Evolutionary conservation across 2,888 invertebrate species (phyloP), one percentile per base, ranked within the genome.

Genomic region (Thalpophila matura): DNA sequence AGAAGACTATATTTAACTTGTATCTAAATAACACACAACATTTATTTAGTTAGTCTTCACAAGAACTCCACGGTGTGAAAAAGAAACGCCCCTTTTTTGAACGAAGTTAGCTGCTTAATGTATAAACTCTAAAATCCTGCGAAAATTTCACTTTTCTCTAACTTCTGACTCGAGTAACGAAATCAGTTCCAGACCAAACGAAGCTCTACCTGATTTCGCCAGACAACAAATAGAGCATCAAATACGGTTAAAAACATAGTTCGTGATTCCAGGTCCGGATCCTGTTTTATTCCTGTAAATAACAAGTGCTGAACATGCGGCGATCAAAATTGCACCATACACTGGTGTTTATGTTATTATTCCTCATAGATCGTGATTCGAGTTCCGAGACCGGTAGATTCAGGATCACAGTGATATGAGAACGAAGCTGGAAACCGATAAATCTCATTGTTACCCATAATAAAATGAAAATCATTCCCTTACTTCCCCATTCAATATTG

Each of bases 331-430:
- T 12, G 18, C 59, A 58, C 59, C 40, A 68, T 27, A 46, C 33
- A 18, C 33, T 46, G 22, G 58, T 59, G 18, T 33, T 63, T 68
- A 46, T 42, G 33, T 46, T 46, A 46, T 46, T 63, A 33, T 35
- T 68, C 10, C n/a, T 33, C 10, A 5, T 7, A 68, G 46, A 24
- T 68, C 60, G 60, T 68, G 69, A 59, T 33, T 40, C 29, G 27
- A 4, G 26, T 47, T 31, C 69, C 40, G 27, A 29, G 18, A 22
- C 56, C 14, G 38, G 27, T 12, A 7, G 38, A 20, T 58, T n/a
- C 40, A 3, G 22, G 46, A 59, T 18, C 57, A 37, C 16, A 18
- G 22, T 37, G 16, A 22, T 45, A 18, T 45, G 31, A 45, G 31
- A 27, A 33, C 1, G 18, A 14, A 49, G 26, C 4, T 43, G 24